Evolutionary conservation across 2,888 invertebrate genomes (phyloP).

Genomic region (Netelia melanura): DNA sequence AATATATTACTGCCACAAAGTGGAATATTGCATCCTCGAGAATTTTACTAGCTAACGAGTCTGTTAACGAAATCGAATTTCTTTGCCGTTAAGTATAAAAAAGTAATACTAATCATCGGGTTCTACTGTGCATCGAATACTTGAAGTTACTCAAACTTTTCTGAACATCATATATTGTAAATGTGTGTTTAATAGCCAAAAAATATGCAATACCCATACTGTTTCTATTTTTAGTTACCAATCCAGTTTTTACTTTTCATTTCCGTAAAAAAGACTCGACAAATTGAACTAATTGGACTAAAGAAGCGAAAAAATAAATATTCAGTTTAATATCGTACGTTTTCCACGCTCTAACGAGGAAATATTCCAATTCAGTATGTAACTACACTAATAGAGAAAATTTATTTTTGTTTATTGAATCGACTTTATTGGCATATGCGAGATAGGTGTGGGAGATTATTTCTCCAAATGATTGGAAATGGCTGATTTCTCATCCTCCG

Average conservation of each 20-base stretch:
- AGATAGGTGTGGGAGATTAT: constrained; percentile 45
- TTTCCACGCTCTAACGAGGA: background rate
- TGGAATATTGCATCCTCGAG: constrained; percentile 9
- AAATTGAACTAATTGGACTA: background rate
- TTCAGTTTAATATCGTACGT: background rate
- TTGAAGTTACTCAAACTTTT: constrained; percentile 22
- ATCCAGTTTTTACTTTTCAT: background rate
- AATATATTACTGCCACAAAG: constrained; percentile 22
- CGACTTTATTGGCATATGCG: constrained; percentile 49
- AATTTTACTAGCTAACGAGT: background rate
- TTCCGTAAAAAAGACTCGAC: background rate
- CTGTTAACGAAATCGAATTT: constrained; percentile 12
- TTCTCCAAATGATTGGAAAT: constrained; percentile 51
- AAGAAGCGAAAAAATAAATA: constrained; percentile 30
- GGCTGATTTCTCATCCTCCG: constrained; percentile 81
- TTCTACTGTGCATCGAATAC: constrained; percentile 9
- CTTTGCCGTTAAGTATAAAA: background rate
- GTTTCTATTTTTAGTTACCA: constrained; percentile 1
- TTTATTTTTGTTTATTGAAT: constrained; percentile 30
- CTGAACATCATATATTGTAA: constrained; percentile 15
- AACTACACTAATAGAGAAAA: constrained; percentile 20
- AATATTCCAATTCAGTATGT: constrained; percentile 1
- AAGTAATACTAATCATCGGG: constrained; percentile 1
- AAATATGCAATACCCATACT: constrained; percentile 27
- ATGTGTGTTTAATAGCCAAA: constrained; percentile 23